phyloP scores from a whole-genome alignment of 2,113 vertebrate genomes.

The Smithornis capensis region DNA sequence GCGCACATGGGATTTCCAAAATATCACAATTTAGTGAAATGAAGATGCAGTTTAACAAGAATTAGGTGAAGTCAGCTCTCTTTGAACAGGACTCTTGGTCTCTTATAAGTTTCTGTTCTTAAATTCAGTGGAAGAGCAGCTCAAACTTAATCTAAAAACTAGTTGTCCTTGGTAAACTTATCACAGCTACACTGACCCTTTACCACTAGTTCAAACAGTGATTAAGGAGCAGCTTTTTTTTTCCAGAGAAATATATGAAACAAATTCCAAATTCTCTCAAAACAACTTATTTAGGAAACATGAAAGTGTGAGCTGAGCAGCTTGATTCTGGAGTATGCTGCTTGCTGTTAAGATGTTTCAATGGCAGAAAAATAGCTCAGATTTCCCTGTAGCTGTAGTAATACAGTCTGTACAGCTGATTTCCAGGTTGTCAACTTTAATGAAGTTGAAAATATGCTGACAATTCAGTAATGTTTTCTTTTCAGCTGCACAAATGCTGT shows the following conservation, averaged over 20 bases:
- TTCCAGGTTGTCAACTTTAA: slow-evolving; percentile 67
- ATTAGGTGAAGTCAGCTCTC: not conserved
- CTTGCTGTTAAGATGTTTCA: slow-evolving; percentile 21
- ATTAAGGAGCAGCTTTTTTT: not conserved
- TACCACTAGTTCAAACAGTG: not conserved
- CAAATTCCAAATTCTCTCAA: slow-evolving; percentile 6
- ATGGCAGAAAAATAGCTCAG: slow-evolving; percentile 9
- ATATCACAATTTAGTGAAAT: not conserved
- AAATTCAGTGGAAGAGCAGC: not conserved
- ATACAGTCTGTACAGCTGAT: slow-evolving; percentile 44
- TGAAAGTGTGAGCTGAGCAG: not conserved
- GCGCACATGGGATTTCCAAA: not conserved
- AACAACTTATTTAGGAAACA: not conserved
- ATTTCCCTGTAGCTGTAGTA: not conserved
- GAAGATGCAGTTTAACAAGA: not conserved
- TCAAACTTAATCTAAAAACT: not conserved
- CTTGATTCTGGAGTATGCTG: not conserved
- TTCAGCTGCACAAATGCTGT: slow-evolving; percentile 57
- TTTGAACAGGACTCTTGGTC: not conserved
- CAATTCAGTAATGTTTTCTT: slow-evolving; percentile 58
- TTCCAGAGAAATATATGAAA: not conserved
- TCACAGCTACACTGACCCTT: not conserved
- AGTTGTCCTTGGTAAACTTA: not conserved
- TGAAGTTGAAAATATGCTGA: slow-evolving; percentile 67
- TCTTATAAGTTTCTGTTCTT: not conserved